These are phyloP conservation scores for Archilochus colubris DNA, from an alignment of 2,113 vertebrate species.

Conservation along the genomic window DNA sequence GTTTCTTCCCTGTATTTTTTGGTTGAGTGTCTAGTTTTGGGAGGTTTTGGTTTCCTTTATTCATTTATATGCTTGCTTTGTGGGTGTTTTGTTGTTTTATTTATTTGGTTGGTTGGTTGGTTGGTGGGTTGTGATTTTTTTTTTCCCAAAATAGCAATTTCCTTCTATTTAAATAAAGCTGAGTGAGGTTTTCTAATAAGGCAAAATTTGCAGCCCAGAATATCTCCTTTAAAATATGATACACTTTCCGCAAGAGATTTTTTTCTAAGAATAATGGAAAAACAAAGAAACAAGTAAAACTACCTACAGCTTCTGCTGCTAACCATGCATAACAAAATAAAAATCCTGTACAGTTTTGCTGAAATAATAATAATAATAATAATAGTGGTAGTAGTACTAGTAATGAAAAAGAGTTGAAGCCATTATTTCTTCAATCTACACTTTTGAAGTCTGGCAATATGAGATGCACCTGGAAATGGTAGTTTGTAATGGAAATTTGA, in stretches of 20 bases:
- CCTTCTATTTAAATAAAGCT: neutral
- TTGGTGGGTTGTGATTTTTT: neutral
- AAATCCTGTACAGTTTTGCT: neutral
- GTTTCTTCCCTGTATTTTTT: neutral
- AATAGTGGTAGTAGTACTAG: too few relatives aligned
- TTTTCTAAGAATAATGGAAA: neutral
- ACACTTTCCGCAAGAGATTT: neutral
- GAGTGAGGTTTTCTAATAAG: neutral
- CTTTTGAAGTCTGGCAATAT: neutral
- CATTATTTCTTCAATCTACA: neutral
- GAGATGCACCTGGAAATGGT: neutral
- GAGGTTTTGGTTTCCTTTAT: neutral
- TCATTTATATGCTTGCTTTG: neutral
- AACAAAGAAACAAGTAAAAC: neutral
- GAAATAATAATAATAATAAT: neutral
- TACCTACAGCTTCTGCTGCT: neutral
- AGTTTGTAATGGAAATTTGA: neutral
- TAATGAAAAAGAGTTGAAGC: neutral
- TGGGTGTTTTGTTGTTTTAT: neutral
- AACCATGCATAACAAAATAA: neutral
- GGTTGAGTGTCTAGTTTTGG: neutral
- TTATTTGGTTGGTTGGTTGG: neutral
- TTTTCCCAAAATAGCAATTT: neutral
- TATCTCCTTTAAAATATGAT: neutral
- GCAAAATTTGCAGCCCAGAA: rapidly evolving